Evolutionary conservation across 2,113 vertebrate genomes (phyloP).

Genomic region (Elephas maximus): DNA sequence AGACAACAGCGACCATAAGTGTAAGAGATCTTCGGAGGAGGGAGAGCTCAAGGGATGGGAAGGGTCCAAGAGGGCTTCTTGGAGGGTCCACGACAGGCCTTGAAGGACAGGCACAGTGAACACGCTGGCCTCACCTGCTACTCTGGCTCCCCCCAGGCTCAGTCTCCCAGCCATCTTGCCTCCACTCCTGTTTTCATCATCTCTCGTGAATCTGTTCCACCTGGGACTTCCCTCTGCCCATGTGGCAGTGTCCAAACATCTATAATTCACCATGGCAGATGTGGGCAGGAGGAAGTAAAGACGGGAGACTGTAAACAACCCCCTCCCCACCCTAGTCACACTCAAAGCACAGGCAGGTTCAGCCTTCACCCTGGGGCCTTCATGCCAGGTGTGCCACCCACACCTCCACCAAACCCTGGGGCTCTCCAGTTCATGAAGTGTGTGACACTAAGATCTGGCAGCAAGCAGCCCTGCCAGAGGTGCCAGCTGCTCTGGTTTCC

Average conservation of each 20-base stretch:
- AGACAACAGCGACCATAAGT: not conserved
- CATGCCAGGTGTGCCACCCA: constrained; percentile 9
- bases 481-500: not conserved
- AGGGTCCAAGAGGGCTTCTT: not conserved
- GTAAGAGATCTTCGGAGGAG: not conserved
- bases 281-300: not conserved
- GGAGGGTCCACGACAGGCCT: not conserved
- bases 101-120: not conserved
- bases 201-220: not conserved
- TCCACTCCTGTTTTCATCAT: not conserved
- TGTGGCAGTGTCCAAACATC: not conserved
- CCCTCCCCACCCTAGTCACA: not conserved
- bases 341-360: not conserved
- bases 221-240: not conserved
- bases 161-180: not conserved
- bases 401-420: not conserved
- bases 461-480: not conserved
- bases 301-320: not conserved
- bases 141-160: not conserved
- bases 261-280: constrained; percentile 44
- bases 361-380: not conserved
- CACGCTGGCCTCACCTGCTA: not conserved
- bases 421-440: not conserved
- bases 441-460: not conserved
- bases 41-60: not conserved